phyloP scores from a whole-genome alignment of 2,113 vertebrate genomes.

The Actinemys pallida region DNA sequence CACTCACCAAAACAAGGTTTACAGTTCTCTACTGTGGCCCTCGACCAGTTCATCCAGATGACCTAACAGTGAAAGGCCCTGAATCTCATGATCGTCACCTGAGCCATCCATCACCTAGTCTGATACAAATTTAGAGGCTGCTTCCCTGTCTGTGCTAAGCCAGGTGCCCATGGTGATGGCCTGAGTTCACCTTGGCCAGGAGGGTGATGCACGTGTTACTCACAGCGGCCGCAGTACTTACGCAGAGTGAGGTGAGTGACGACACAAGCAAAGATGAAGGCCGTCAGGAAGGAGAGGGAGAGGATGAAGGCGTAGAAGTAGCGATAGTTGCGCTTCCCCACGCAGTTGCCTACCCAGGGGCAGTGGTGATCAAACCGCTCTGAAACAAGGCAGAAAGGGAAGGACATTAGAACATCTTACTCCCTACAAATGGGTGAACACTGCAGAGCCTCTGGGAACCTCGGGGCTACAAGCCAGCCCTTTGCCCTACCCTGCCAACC shows the following conservation, averaged over 20 bases:
- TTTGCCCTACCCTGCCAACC: background rate
- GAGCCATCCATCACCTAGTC: rapidly evolving
- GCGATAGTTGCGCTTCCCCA: slow-evolving; percentile 96
- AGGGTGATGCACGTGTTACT: rapidly evolving
- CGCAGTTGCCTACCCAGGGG: slow-evolving; percentile 99
- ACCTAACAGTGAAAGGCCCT: rapidly evolving
- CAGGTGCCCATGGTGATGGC: background rate
- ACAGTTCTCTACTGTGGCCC: rapidly evolving
- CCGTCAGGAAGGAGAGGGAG: slow-evolving; percentile 95
- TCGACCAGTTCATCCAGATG: rapidly evolving
- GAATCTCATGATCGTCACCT: rapidly evolving
- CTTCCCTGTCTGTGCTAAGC: background rate
- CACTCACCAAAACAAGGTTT: rapidly evolving
- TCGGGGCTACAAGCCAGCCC: rapidly evolving
- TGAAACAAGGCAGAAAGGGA: slow-evolving; percentile 64
- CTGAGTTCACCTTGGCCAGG: background rate
- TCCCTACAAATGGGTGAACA: rapidly evolving
- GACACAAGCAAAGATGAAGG: slow-evolving; percentile 96
- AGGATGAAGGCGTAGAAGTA: slow-evolving; percentile 98
- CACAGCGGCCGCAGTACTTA: slow-evolving; percentile 55
- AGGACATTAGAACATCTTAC: background rate
- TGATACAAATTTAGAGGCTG: rapidly evolving
- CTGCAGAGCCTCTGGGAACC: rapidly evolving
- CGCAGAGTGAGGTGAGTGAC: slow-evolving; percentile 94
- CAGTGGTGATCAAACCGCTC: slow-evolving; percentile 98